phyloP scores from a whole-genome alignment of 2,113 vertebrate genomes.

The Lagopus leucura region DNA sequence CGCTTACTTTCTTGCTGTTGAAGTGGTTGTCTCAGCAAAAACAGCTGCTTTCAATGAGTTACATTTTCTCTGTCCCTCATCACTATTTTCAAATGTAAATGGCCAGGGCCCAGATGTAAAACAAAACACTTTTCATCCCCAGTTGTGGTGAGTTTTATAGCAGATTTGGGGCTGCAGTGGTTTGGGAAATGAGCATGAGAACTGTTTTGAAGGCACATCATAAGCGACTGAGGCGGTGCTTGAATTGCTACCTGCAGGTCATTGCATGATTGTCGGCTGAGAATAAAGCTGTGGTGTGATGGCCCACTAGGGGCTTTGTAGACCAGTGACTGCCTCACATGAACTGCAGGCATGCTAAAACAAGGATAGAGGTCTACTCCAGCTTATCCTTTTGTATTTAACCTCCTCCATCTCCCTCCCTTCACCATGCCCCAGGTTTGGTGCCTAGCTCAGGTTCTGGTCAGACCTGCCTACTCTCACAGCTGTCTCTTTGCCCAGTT shows the following conservation, averaged over 20 bases:
- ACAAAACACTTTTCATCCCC: background rate
- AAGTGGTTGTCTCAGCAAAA: background rate
- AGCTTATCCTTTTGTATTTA: fast-evolving
- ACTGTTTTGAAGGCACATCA: fast-evolving
- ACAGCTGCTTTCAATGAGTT: background rate
- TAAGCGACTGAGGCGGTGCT: background rate
- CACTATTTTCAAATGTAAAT: fast-evolving
- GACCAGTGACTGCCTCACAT: background rate
- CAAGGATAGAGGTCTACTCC: fast-evolving
- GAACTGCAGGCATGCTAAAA: fast-evolving
- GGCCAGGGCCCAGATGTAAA: too few species aligned
- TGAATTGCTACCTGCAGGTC: background rate
- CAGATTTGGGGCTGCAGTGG: fast-evolving
- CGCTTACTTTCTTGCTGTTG: background rate
- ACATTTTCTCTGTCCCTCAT: background rate
- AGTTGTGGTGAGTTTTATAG: background rate
- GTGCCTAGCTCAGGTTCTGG: background rate
- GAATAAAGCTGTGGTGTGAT: background rate
- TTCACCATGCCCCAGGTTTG: fast-evolving
- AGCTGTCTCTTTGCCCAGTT: fast-evolving
- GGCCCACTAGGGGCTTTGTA: fast-evolving
- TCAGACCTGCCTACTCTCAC: fast-evolving
- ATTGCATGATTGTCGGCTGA: background rate
- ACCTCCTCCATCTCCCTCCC: fast-evolving
- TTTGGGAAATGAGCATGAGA: background rate